These are phyloP conservation scores for Muraenolepis orangiensis DNA, from an alignment of 2,797 vertebrate genomes.

Conservation along the genomic window DNA sequence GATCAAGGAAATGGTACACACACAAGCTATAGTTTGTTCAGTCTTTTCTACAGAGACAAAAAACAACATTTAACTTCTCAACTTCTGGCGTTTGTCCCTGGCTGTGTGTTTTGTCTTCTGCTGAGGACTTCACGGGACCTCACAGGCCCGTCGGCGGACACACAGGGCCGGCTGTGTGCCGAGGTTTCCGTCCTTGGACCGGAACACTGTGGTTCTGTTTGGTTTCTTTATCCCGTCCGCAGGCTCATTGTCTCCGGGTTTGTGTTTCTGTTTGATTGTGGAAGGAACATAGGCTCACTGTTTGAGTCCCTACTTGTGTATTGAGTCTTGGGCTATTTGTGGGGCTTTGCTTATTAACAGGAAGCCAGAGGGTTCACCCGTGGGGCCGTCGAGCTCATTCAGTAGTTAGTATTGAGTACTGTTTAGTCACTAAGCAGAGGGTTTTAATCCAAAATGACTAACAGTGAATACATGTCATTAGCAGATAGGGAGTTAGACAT, in stretches of 20 bases:
- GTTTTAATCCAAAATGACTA: background rate
- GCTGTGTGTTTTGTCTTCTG: background rate
- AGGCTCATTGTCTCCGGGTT: background rate
- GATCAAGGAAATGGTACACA: too few species aligned
- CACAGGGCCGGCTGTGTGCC: background rate
- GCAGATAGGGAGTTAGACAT: background rate
- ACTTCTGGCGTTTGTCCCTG: background rate
- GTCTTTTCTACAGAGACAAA: background rate
- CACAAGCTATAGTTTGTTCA: background rate
- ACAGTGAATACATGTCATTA: background rate
- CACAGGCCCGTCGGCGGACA: background rate
- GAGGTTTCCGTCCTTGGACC: background rate
- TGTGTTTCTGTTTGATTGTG: background rate
- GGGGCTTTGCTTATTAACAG: conserved; percentile 2
- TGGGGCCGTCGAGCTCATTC: background rate
- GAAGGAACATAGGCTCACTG: background rate
- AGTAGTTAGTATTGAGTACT: background rate
- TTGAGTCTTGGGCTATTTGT: background rate
- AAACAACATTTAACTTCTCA: background rate
- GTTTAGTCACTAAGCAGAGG: background rate
- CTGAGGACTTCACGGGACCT: background rate
- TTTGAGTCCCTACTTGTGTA: background rate
- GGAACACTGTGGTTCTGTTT: background rate
- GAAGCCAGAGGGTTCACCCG: background rate
- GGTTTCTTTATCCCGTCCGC: background rate